phyloP scores from a whole-genome alignment of 2,797 vertebrate genomes.

The Clamator glandarius region DNA sequence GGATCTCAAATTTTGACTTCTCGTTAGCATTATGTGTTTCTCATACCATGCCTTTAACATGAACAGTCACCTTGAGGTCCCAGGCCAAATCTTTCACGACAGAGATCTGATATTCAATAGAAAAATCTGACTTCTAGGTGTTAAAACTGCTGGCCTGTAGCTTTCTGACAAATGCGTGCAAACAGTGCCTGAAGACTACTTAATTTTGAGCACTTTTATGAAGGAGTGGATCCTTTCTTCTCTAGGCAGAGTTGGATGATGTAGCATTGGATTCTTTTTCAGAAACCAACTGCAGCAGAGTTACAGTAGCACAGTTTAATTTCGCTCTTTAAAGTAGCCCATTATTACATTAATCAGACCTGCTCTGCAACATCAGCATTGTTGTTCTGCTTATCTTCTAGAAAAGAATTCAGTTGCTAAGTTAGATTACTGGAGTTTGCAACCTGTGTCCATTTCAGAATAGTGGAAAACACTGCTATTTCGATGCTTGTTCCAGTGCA shows the following conservation, averaged over 20 bases:
- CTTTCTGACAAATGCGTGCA: background rate
- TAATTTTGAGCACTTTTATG: background rate
- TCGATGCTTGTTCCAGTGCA: background rate
- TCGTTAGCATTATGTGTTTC: background rate
- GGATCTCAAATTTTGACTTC: background rate
- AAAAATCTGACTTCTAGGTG: background rate
- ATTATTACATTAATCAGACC: background rate
- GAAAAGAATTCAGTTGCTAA: background rate
- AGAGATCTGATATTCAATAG: background rate
- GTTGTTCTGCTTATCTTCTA: background rate
- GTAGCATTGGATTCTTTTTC: background rate
- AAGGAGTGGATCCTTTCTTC: background rate
- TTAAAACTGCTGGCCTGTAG: background rate
- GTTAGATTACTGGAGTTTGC: background rate
- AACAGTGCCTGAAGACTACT: background rate
- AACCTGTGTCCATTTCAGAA: background rate
- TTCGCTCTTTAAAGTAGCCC: background rate
- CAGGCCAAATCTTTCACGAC: background rate
- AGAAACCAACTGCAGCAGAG: background rate
- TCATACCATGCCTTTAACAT: background rate
- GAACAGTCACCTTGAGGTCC: background rate
- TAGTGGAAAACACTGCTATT: background rate
- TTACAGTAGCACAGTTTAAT: background rate
- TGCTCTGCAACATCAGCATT: background rate
- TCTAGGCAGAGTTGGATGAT: background rate